Evolutionary conservation across 2,888 invertebrate genomes (phyloP).

Genomic region (Thelaira solivaga): DNA sequence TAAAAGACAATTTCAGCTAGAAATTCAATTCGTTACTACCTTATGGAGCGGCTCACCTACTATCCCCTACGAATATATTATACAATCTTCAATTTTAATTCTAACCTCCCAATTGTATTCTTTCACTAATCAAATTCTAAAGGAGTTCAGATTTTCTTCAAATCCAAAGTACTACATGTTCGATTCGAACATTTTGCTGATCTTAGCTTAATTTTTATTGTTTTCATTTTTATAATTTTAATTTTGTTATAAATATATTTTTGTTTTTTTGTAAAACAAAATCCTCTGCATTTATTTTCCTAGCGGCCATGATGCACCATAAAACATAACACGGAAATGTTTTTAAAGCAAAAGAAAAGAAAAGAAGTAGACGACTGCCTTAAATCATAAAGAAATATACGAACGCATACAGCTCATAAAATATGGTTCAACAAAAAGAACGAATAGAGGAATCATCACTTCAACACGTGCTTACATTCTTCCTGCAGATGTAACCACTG

Average conservation of each 20-base stretch:
- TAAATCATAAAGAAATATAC: slow-evolving; percentile 49
- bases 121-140: too few relatives aligned
- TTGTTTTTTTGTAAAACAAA: not conserved
- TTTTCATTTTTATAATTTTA: not conserved
- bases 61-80: too few relatives aligned
- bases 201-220: too few relatives aligned
- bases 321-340: slow-evolving; percentile 51
- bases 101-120: too few relatives aligned
- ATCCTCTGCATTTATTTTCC: slow-evolving; percentile 12
- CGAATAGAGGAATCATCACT: slow-evolving; percentile 59
- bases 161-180: too few relatives aligned
- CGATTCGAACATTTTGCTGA: too few relatives aligned
- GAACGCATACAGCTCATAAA: slow-evolving; percentile 9
- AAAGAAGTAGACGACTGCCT: slow-evolving; percentile 17
- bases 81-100: too few relatives aligned
- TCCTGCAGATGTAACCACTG: slow-evolving; percentile 55
- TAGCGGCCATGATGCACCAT: slow-evolving; percentile 29
- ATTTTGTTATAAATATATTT: not conserved
- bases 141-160: too few relatives aligned
- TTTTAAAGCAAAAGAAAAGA: slow-evolving; percentile 28
- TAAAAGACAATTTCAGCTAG: too few relatives aligned
- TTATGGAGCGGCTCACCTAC: too few relatives aligned
- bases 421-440: slow-evolving; percentile 10
- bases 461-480: slow-evolving; percentile 59
- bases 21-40: too few relatives aligned